A percentile compares a stretch with the other conserved stretches of the same genome.
phyloP scores from a whole-genome alignment of 2,888 invertebrate genomes.

The Bursaphelenchus okinawaensis region DNA sequence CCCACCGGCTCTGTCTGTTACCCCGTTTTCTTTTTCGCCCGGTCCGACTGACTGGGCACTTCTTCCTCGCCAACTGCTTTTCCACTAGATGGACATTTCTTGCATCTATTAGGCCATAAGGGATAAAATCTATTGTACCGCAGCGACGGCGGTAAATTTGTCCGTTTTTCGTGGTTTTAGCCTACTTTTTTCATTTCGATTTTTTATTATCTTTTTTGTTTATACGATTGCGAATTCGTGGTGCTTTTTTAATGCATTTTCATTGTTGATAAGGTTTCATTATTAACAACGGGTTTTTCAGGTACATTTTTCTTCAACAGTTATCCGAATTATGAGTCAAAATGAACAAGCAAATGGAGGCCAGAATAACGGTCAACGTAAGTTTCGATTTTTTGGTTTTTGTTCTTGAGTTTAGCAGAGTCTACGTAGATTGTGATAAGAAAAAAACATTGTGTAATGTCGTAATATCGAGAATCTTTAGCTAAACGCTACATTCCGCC shows the following conservation, averaged over 20 bases:
- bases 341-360: slow-evolving; percentile 9
- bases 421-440: no score
- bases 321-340: slow-evolving; percentile 1
- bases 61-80: not conserved
- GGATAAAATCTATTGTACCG: not conserved
- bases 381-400: not conserved
- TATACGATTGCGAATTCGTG: no score
- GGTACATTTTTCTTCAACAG: no score
- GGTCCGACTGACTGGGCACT: not conserved
- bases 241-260: not conserved
- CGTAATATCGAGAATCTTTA: no score
- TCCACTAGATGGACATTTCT: not conserved
- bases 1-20: not conserved
- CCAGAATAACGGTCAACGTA: slow-evolving; percentile 1
- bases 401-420: not conserved
- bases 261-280: not conserved
- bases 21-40: not conserved
- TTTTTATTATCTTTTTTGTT: not conserved
- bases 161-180: no score
- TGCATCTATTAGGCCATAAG: not conserved
- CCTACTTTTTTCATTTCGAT: no score
- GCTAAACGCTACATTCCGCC: slow-evolving; percentile 48
- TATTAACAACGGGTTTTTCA: not conserved
- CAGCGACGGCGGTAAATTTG: no score
- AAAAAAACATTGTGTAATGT: no score